Evolutionary conservation across 2,113 vertebrate species (phyloP), one percentile per base, ranked within the genome.

Genomic region (Rhinopomastus cyanomelas): DNA sequence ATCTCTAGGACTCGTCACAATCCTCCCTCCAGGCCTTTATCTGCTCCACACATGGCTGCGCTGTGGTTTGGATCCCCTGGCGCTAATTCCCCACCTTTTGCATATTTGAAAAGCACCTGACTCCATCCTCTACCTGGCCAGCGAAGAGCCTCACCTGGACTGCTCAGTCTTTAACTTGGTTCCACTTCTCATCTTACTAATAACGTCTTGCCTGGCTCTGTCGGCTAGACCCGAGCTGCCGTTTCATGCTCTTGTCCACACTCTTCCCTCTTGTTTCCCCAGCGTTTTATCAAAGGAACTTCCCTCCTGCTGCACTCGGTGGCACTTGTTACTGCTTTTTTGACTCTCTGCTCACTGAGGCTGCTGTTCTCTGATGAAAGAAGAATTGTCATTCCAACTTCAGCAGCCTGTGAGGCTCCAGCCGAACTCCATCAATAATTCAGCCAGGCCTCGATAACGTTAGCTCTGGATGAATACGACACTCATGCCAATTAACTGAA

Each of bases 401-500:
- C 49, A 48, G 60, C 37, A 85, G 64, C 23, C 64, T 56, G 55
- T 66, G 65, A n/a, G n/a, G 37, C 44, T 80, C 76, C 87, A 92
- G 87, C 57, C 61, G 79, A 80, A 26, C 67, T 68, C 57, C 34
- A 82, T 85, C 91, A 91, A 37, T 89, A 88, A 86, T 81, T 83
- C 68, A 89, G 61, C 75, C 87, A 88, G 80, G 56, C 69, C 86
- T 64, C 3, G 5, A 22, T 39, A 90, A 68, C 29, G 48, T 82
- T 11, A 90, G 29, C 73, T 60, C 53, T 42, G 76, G 56, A 67
- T 64, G 72, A 83, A 56, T 25, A 32, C 2, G 1, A 85, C 53
- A 69, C 59, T 87, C n/a, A 7, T 23, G 37, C 42, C 89, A 84
- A 83, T 85, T 74, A 91, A 81, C 76, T 91, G 85, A 81, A 92